Evolutionary conservation across 2,113 vertebrate genomes (phyloP).

Genomic region (Solea solea): DNA sequence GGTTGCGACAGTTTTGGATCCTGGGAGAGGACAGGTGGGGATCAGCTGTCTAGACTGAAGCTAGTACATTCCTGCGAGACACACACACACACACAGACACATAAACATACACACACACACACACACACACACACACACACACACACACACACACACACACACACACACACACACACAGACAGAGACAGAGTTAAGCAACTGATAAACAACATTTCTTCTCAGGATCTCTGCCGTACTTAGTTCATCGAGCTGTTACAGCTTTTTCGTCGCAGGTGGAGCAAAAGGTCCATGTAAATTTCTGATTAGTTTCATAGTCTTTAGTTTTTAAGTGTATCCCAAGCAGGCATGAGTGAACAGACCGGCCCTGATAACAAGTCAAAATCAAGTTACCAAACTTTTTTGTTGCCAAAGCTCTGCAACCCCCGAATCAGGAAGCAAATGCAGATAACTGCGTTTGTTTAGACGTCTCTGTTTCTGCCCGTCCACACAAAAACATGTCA

Average conservation of each 20-base stretch:
- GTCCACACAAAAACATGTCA: no score
- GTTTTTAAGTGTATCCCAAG: no score
- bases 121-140: not conserved
- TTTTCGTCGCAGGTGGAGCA: not conserved
- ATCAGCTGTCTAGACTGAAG: constrained; percentile 76
- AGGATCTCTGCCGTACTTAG: not conserved
- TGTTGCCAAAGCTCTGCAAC: no score
- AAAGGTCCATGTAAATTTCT: no score
- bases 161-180: not conserved
- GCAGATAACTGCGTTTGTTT: no score
- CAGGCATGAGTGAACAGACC: no score
- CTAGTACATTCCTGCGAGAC: constrained; percentile 59
- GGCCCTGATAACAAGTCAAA: no score
- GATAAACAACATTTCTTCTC: not conserved
- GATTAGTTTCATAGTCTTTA: no score
- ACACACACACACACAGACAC: constrained; percentile 8
- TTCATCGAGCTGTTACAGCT: not conserved
- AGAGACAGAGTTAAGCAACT: constrained; percentile 33
- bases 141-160: not conserved
- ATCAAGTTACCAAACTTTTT: no score
- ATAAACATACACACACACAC: no score
- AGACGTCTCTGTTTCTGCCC: no score
- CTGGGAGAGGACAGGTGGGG: constrained; percentile 50
- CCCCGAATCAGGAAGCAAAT: no score
- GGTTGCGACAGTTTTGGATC: constrained; percentile 12